A percentile compares a stretch with the other conserved stretches of the same genome.
Conservation (phyloP, 2,888 invertebrate species). For the Anthrax anthrax region DNA sequence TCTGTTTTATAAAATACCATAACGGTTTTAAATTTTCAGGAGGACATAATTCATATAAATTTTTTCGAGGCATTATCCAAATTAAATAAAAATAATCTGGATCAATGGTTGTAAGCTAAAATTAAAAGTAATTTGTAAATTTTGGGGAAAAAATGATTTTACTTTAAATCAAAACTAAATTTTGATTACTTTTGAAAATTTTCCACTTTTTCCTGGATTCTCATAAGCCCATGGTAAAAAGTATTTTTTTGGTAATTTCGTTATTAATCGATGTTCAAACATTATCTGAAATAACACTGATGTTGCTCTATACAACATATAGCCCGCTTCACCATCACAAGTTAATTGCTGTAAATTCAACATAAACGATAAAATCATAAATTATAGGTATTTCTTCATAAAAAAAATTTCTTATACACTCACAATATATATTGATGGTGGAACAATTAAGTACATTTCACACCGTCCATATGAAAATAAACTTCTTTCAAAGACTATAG, state of each 20-base stretch:
- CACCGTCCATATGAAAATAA: slow-evolving; percentile 43
- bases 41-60: slow-evolving; percentile 37
- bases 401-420: slow-evolving; percentile 18
- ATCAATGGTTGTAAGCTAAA: slow-evolving; percentile 30
- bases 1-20: slow-evolving; percentile 55
- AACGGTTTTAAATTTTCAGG: slow-evolving; percentile 45
- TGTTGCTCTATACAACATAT: slow-evolving; percentile 38
- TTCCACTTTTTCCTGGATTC: neutral
- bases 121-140: too few species aligned
- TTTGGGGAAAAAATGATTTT: slow-evolving; percentile 7
- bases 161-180: too few species aligned
- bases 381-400: neutral
- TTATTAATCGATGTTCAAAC: slow-evolving; percentile 47
- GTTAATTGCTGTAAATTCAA: slow-evolving; percentile 37
- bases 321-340: slow-evolving; percentile 39
- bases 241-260: slow-evolving; percentile 45
- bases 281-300: slow-evolving; percentile 53
- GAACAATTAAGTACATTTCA: slow-evolving; percentile 46
- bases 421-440: slow-evolving; percentile 47
- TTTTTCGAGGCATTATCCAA: slow-evolving; percentile 46
- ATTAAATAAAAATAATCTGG: slow-evolving; percentile 46
- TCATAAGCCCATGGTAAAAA: slow-evolving; percentile 49
- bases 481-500: slow-evolving; percentile 43
- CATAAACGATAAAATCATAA: neutral
- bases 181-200: too few species aligned